Conservation (phyloP, 2,888 invertebrate species). For the Calameuta pallipes region DNA sequence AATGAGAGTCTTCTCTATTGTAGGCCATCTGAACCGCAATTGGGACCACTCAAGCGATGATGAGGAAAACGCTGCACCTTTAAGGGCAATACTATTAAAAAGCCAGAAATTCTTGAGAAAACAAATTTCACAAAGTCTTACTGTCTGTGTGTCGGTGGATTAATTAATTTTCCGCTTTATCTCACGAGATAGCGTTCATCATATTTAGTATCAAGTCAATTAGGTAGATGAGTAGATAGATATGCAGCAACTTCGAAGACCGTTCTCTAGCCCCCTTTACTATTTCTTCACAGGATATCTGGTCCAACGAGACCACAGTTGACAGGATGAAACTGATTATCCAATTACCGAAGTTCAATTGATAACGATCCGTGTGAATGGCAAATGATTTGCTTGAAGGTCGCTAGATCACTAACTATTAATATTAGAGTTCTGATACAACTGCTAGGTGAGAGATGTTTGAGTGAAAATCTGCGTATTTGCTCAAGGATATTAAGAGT, state of each 20-base stretch:
- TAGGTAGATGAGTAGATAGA: neutral
- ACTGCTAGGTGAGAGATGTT: neutral
- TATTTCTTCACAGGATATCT: neutral
- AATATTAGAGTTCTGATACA: neutral
- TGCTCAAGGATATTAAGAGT: neutral
- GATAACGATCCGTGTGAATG: neutral
- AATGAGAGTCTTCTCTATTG: conserved; percentile 43
- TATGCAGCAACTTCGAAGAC: neutral
- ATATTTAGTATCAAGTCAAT: neutral
- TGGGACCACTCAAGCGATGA: conserved; percentile 54
- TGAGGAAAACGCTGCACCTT: conserved; percentile 34
- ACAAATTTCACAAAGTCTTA: neutral
- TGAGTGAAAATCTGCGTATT: conserved; percentile 6
- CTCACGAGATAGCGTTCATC: neutral
- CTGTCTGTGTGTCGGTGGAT: neutral
- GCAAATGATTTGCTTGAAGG: conserved; percentile 2
- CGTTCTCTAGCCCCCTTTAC: neutral
- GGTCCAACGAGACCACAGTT: neutral
- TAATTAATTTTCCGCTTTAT: neutral
- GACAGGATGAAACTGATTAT: neutral
- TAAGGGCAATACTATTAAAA: neutral
- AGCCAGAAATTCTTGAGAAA: neutral
- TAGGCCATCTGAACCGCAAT: conserved; percentile 53
- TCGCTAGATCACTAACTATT: neutral
- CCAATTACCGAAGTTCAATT: neutral